Base-by-base conservation (phyloP, 2,888 invertebrate genomes). In the Rhaphigaster nebulosa region DNA sequence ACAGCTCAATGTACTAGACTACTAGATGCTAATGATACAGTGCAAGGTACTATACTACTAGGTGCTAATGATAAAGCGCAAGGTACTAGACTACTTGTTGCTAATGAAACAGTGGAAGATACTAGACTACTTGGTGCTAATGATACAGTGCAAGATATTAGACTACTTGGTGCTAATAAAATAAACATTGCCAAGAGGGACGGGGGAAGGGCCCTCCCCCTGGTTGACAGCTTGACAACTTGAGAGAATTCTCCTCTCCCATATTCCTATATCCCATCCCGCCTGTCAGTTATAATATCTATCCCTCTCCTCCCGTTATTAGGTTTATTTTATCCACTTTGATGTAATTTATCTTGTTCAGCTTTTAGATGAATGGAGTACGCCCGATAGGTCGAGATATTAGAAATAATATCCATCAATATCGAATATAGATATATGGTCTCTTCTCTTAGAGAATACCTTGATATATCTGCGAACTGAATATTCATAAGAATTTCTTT, bases 311-410 rank as follows among this genome's bases (percentile, higher is more conserved):
- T 20, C 20, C 70, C 70, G 34, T 76, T 76, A 76, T 76, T 76
- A 38, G 70, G 70, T 76, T 76, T 76, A 76, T 76, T 76, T 76
- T 76, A 76, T 34, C 70, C 38, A 26, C 34, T 76, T 76, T 76
- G 34, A 38, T 76, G 8, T 34, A 38, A 76, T 76, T 76, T 76
- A 76, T 76, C 70, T 76, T 76, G 70, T 76, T 76, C 70, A 76
- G 34, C 70, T 76, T 34, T 76, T 65, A 65, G 65, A 76, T 76
- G 38, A 76, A 76, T 76, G 38, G 70, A 34, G 70, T 1, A 4
- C 38, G 6, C 70, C 34, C 70, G 70, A 34, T 29, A 65, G 29
- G 12, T 29, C 15, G 65, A 29, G 65, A 29, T 65, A 65, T 29
- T 29, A 65, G 65, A 65, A 65, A 29, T 76, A 20, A 38, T 76